Conservation (phyloP, 2,888 invertebrate genomes). For the Patella depressa region DNA sequence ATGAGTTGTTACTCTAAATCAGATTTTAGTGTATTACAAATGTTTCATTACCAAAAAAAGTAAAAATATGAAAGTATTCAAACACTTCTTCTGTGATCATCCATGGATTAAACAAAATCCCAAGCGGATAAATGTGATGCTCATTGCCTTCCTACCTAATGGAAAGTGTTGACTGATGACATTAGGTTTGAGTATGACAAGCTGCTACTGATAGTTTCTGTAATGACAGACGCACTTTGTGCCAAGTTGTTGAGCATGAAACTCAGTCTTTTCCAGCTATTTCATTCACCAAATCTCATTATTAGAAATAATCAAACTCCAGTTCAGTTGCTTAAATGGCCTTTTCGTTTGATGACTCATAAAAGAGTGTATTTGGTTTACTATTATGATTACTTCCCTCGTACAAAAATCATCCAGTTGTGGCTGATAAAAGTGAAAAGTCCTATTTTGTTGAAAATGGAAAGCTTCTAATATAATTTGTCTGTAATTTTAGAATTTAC, state of each 20-base stretch:
- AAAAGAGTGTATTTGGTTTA: too few species aligned
- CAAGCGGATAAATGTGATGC: background rate
- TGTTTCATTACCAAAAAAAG: too few species aligned
- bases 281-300: background rate
- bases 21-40: too few species aligned
- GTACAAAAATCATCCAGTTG: too few species aligned
- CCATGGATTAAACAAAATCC: background rate
- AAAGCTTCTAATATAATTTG: too few species aligned
- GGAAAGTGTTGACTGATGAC: background rate
- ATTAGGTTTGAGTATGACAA: background rate
- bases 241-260: background rate
- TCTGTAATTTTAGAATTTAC: too few species aligned
- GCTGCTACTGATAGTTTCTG: background rate
- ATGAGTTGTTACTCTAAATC: too few species aligned
- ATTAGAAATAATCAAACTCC: background rate
- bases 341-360: too few species aligned
- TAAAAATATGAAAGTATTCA: background rate
- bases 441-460: too few species aligned
- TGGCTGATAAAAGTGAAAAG: too few species aligned
- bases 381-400: too few species aligned
- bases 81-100: background rate
- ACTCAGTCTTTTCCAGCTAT: background rate
- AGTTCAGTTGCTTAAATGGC: background rate
- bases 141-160: background rate
- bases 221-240: background rate